Evolutionary conservation across 2,797 vertebrate species (phyloP).

Genomic region (Adelosebastes latens): DNA sequence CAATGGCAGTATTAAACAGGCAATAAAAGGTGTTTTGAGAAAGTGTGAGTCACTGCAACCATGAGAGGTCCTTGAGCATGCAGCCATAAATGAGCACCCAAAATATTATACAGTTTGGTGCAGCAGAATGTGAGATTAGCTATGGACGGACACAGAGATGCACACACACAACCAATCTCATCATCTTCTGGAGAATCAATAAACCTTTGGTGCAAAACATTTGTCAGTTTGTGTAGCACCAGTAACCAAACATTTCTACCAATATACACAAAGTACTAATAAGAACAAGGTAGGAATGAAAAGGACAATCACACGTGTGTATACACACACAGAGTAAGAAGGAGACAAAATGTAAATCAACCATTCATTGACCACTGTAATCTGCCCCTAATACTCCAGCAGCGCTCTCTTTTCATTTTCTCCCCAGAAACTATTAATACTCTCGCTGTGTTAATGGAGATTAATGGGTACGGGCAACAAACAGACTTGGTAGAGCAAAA

Average conservation of each 20-base stretch:
- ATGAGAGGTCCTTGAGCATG: no score
- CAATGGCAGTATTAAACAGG: no score
- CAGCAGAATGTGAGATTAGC: background rate
- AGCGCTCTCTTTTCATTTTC: slow-evolving; percentile 52
- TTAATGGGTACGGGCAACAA: slow-evolving; percentile 68
- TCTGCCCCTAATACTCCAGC: slow-evolving; percentile 46
- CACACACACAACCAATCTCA: background rate
- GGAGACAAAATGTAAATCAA: slow-evolving; percentile 29
- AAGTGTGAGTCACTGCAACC: no score
- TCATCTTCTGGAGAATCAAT: background rate
- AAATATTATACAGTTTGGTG: background rate
- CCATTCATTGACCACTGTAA: slow-evolving; percentile 38
- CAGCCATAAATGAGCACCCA: background rate
- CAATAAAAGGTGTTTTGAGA: no score
- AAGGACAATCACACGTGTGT: background rate
- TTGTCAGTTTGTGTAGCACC: background rate
- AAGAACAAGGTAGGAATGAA: background rate
- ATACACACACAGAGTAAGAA: background rate
- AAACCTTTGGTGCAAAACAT: background rate
- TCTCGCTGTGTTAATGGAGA: slow-evolving; percentile 74
- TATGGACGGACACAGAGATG: background rate
- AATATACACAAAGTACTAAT: background rate
- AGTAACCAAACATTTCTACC: background rate
- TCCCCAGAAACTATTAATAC: slow-evolving; percentile 73
- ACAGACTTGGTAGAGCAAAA: slow-evolving; percentile 48